These are phyloP conservation scores for Cheumatopsyche charites DNA, from an alignment of 1,140 invertebrate species.

Conservation along the genomic window DNA sequence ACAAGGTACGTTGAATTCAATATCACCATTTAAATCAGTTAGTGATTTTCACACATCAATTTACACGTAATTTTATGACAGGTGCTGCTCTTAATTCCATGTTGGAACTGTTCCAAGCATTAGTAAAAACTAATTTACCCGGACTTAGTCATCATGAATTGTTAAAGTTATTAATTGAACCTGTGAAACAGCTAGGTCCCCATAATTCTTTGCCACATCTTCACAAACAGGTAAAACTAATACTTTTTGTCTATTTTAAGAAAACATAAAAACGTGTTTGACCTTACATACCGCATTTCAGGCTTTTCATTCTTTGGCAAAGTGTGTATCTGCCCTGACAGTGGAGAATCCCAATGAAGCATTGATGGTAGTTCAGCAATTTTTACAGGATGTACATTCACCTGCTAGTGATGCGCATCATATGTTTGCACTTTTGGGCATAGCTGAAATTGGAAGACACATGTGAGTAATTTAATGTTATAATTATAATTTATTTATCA, in stretches of 20 bases:
- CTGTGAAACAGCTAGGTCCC: constrained; percentile 58
- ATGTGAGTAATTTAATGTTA: constrained; percentile 76
- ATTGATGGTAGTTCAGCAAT: constrained; percentile 81
- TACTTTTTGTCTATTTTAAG: too few species aligned
- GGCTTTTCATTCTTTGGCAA: constrained; percentile 91
- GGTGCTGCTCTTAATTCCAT: constrained; percentile 87
- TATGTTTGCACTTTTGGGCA: constrained; percentile 90
- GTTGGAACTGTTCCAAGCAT: constrained; percentile 88
- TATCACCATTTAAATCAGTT: neutral
- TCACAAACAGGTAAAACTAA: constrained; percentile 60
- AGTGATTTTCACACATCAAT: neutral
- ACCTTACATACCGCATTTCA: constrained; percentile 54
- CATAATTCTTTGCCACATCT: constrained; percentile 56
- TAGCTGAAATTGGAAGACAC: constrained; percentile 95
- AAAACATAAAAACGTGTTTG: neutral
- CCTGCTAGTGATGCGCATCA: constrained; percentile 79
- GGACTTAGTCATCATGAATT: constrained; percentile 83
- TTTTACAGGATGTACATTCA: constrained; percentile 82
- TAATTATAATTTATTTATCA: constrained; percentile 29
- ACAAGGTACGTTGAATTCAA: constrained; percentile 63
- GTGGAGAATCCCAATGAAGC: constrained; percentile 77
- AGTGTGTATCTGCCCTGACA: constrained; percentile 92
- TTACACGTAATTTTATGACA: constrained; percentile 54
- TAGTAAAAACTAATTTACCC: constrained; percentile 81
- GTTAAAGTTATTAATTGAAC: constrained; percentile 73